Evolutionary conservation across 2,888 invertebrate species (phyloP), one percentile per base, ranked within the genome.

Genomic region (Rhingia rostrata): DNA sequence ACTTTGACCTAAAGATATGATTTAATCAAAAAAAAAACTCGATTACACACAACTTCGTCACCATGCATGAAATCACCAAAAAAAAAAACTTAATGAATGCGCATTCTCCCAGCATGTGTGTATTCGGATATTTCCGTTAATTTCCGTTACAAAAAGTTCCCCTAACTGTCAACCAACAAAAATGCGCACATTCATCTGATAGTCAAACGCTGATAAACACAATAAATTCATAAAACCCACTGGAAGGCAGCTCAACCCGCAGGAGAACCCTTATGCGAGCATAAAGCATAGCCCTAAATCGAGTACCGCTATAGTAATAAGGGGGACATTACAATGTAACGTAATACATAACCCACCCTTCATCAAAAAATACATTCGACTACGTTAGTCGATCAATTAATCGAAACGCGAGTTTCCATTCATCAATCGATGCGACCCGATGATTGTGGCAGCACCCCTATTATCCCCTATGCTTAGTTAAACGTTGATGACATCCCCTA

Each of bases 141-240:
- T 81, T 70, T 77, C 77, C 77, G 81, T 81, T 81, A 81, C 77
- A 32, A 77, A 64, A 64, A 64, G 58, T 14, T 77, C 35, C 77
- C 70, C 70, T 69, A 43, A 33, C 33, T 67, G 60, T 45, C 67
- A 51, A 77, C 30, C 30, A 7, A 51, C n/a, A 12, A 49, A 49
- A 49, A 37, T 56, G 47, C 77, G 58, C 49, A 60, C 70, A 75
- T 64, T 81, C 51, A 75, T 81, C 58, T 63, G 75, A 67, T 70
- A 81, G 63, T 56, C 51, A 69, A 75, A 63, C 49, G 51, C n/a
- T 51, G 63, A 81, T 75, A 74, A 64, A 53, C 60, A 56, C 33
- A 70, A 70, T 75, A 66, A 74, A 74, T 54, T 58, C 70, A 69
- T 63, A 80, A n/a, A 49, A 69, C 47, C 53, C 73, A 63, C 69